Conservation (phyloP, 2,888 invertebrate genomes). For the Agrochola circellaris region DNA sequence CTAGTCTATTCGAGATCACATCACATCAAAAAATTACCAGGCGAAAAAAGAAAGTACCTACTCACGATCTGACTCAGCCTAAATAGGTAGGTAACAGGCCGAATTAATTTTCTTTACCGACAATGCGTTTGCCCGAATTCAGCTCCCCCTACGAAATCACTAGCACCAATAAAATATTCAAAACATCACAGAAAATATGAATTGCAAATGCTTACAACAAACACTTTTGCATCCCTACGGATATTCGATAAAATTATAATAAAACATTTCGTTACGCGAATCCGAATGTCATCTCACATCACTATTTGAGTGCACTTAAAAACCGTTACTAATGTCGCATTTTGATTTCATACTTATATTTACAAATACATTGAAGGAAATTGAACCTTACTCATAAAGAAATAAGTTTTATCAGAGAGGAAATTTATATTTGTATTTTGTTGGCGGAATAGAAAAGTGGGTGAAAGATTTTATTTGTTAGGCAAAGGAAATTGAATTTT, state of each 20-base stretch:
- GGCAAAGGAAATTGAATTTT: slow-evolving; percentile 14
- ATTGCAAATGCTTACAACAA: slow-evolving; percentile 64
- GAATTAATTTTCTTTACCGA: not conserved
- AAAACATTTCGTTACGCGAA: slow-evolving; percentile 60
- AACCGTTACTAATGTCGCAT: slow-evolving; percentile 74
- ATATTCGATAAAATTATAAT: slow-evolving; percentile 50
- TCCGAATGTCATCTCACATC: slow-evolving; percentile 65
- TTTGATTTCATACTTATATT: slow-evolving; percentile 49
- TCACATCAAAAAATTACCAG: too few relatives aligned
- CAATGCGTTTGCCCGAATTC: not conserved
- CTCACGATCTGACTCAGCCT: not conserved
- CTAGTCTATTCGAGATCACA: too few relatives aligned
- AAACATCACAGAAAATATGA: slow-evolving; percentile 58
- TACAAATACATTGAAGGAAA: slow-evolving; percentile 27
- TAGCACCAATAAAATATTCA: slow-evolving; percentile 48
- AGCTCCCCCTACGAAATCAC: slow-evolving; percentile 19
- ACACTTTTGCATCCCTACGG: slow-evolving; percentile 54
- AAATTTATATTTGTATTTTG: slow-evolving; percentile 4
- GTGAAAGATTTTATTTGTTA: not conserved
- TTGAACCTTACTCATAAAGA: not conserved
- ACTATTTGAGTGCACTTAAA: slow-evolving; percentile 77
- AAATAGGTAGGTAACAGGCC: not conserved
- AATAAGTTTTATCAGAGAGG: not conserved
- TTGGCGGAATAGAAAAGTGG: slow-evolving; percentile 12
- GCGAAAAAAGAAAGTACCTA: too few relatives aligned